Base-by-base conservation (phyloP, 2,797 vertebrate genomes). In the Myotis findleyi region DNA sequence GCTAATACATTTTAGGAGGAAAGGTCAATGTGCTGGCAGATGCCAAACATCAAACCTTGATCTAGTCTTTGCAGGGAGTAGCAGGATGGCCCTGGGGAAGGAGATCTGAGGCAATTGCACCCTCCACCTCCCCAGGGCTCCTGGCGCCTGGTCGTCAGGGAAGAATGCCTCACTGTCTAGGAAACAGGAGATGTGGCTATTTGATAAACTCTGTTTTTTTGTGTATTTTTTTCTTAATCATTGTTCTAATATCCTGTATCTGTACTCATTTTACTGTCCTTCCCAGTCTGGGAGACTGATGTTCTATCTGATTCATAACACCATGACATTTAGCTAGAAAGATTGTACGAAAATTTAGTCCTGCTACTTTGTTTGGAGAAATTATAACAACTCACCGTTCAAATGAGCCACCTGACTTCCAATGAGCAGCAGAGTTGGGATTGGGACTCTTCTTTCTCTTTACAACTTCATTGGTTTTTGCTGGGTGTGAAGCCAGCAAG, bases 181-280 rank as follows among this genome's bases (percentile, higher is more conserved):
- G 66, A 96, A 84, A 25, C 79, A 93, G 89, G 59, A 89, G 36
- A 75, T 77, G 75, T 41, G 69, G 25, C 80, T 87, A 44, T 84
- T 94, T 87, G 93, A 95, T 72, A 53, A 95, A 27, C 57, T 53
- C 64, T 80, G 41, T 33, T 49, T 44, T 44, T 44, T 11, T 44
- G 10, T 44, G 44, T 44, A 7, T 44, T 5, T 38, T 72, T 72
- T 33, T 75, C 30, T 87, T 89, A 80, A 80, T 97, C 72, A 86
- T 93, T 71, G 57, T 84, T 59, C 71, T 87, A 57, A 81, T 81
- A 96, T 84, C 93, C 93, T 96, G 80, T 64, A 20, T 94, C 75
- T 81, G 83, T 73, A 64, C 33, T 91, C 55, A 68, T 72, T 92
- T 91, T 44, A 14, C 30, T 77, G 7, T 38, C 25, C 14, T 89